phyloP scores from a whole-genome alignment of 2,888 invertebrate genomes.

The Atherix ibis region DNA sequence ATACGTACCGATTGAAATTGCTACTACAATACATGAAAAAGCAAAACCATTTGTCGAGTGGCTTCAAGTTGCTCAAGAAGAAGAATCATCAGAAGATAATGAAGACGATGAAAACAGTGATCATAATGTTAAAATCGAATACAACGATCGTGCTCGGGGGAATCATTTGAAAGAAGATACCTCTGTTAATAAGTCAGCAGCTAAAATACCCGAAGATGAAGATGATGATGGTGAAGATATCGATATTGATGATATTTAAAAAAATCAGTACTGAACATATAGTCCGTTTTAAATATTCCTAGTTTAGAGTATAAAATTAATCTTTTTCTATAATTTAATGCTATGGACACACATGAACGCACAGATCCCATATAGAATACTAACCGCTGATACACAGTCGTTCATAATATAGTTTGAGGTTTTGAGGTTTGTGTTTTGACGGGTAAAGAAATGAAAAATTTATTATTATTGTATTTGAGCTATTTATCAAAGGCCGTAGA shows the following conservation, averaged over 20 bases:
- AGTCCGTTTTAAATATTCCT: too few relatives aligned
- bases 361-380: too few relatives aligned
- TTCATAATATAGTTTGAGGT: too few relatives aligned
- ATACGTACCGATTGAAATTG: slow-evolving; percentile 80
- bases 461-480: too few relatives aligned
- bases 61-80: slow-evolving; percentile 94
- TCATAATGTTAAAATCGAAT: slow-evolving; percentile 65
- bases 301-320: too few relatives aligned
- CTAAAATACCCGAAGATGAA: slow-evolving; percentile 31
- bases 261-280: too few relatives aligned
- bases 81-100: slow-evolving; percentile 62
- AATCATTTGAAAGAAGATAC: slow-evolving; percentile 51
- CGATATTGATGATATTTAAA: slow-evolving; percentile 85
- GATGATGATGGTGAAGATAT: slow-evolving; percentile 71
- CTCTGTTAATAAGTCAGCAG: slow-evolving; percentile 32
- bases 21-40: slow-evolving; percentile 79
- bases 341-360: too few relatives aligned
- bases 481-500: too few relatives aligned
- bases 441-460: too few relatives aligned
- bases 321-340: too few relatives aligned
- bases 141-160: slow-evolving; percentile 71
- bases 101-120: slow-evolving; percentile 38
- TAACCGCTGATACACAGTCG: too few relatives aligned
- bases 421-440: too few relatives aligned
- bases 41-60: slow-evolving; percentile 91